Evolutionary conservation across 2,888 invertebrate genomes (phyloP), one percentile per base, ranked within the genome.

Genomic region (Philopedon plagiatum): DNA sequence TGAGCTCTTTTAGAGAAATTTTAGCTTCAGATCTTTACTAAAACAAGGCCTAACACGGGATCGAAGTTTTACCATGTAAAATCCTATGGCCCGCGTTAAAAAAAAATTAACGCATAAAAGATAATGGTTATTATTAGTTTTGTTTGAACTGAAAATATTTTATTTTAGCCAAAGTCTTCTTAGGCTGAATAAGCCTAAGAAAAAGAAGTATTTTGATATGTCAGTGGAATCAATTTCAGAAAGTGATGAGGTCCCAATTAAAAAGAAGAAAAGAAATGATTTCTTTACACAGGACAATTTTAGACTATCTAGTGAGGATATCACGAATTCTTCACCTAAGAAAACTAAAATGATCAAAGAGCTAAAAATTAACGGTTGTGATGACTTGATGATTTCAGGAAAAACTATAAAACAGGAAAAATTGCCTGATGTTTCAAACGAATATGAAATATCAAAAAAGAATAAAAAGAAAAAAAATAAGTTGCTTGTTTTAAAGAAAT

Each of bases 81-180:
- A n/a, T n/a, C n/a, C n/a, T n/a, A n/a, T n/a, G n/a, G n/a, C n/a
- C n/a, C n/a, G n/a, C n/a, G n/a, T n/a, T n/a, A n/a, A n/a, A n/a
- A n/a, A n/a, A n/a, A n/a, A n/a, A n/a, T n/a, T n/a, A n/a, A n/a
- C n/a, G n/a, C n/a, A n/a, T n/a, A n/a, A n/a, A n/a, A n/a, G n/a
- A n/a, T n/a, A n/a, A n/a, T n/a, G n/a, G n/a, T n/a, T n/a, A n/a
- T n/a, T n/a, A n/a, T n/a, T n/a, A n/a, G n/a, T n/a, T n/a, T n/a
- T n/a, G n/a, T n/a, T n/a, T n/a, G n/a, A n/a, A n/a, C n/a, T n/a
- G n/a, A 21, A 21, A 46, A 21, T 46, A 21, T 46, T n/a, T 46
- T 21, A 21, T 54, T 54, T 54, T 54, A 54, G 51, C 18, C 51
- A 54, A 29, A 54, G 51, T 18, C 7, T 54, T 8, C 51, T 54